A percentile compares a stretch with the other conserved stretches of the same genome.
phyloP scores from a whole-genome alignment of 2,113 vertebrate genomes.

The Bubo bubo region DNA sequence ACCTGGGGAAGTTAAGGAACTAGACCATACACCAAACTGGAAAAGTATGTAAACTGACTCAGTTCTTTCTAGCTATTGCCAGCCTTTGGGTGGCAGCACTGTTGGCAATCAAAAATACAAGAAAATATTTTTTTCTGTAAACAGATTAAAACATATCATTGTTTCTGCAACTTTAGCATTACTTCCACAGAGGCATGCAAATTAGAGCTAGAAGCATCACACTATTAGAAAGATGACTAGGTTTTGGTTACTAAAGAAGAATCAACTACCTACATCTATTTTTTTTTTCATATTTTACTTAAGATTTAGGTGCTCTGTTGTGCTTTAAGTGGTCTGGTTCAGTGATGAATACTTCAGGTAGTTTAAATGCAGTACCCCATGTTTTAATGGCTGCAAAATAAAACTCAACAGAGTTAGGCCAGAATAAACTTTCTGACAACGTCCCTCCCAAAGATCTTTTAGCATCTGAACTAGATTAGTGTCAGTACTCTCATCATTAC shows the following conservation, averaged over 20 bases:
- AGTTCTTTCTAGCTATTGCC: background rate
- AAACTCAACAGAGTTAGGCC: background rate
- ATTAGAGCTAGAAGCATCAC: background rate
- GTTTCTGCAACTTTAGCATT: background rate
- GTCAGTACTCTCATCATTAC: background rate
- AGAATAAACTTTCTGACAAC: background rate
- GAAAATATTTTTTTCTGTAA: background rate
- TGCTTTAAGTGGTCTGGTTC: background rate
- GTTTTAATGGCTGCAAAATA: background rate
- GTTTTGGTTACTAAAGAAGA: background rate
- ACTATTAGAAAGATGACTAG: background rate
- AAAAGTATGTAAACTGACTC: background rate
- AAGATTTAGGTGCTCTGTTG: background rate
- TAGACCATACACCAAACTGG: background rate
- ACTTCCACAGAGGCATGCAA: background rate
- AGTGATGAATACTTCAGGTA: background rate
- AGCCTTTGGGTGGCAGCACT: background rate
- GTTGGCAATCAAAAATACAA: background rate
- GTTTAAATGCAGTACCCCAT: background rate
- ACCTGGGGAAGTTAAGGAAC: background rate
- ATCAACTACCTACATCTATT: background rate
- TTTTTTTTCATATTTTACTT: background rate
- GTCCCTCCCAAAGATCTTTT: background rate
- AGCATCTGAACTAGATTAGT: background rate
- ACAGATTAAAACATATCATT: background rate